Base-by-base conservation (phyloP, 2,113 vertebrate species). In the Coturnix japonica region DNA sequence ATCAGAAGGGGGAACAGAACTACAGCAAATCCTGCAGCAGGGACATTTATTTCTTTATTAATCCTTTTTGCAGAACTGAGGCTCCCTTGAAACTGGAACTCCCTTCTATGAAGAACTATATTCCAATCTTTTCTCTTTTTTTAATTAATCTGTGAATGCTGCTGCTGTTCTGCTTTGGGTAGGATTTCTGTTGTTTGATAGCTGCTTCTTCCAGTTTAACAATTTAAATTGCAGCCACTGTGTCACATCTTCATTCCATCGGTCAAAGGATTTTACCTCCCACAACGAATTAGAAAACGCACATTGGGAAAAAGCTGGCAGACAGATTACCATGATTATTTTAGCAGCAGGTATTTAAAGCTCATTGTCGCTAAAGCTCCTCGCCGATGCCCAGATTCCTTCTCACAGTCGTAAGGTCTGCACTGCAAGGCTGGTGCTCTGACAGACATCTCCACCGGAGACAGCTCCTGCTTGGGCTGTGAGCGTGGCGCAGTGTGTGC, bases 311-410 rank as follows among this genome's bases (percentile, higher is more conserved):
- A 94, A 95, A 95, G 81, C 95, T 95, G 96, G 93, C 95, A 93
- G 93, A 93, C 89, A 92, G 94, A 96, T 96, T 92, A 96, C 93
- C 91, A 67, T 92, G 94, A 95, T 96, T 94, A 96, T 94, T 85
- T 93, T 94, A 96, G 83, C 91, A 94, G 95, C 94, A 94, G 94
- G 92, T 94, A 89, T 93, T 95, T 94, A 92, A 95, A 94, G 89
- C 78, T 94, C 92, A 85, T 85, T 92, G 95, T 93, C 81, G 85
- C 84, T 87, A 47, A 85, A 93, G 81, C 91, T 76, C 20, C 86
- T 93, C 80, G 89, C 92, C 96, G 87, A 25, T 69, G 91, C 91
- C 91, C 79, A 49, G 13, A 91, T 93, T 92, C 91, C 67, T 92
- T 87, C 92, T 70, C 86, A 73, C 81, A 90, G 83, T 70, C 3